Conservation (phyloP, 1,140 invertebrate species). For the Samia ricini region DNA sequence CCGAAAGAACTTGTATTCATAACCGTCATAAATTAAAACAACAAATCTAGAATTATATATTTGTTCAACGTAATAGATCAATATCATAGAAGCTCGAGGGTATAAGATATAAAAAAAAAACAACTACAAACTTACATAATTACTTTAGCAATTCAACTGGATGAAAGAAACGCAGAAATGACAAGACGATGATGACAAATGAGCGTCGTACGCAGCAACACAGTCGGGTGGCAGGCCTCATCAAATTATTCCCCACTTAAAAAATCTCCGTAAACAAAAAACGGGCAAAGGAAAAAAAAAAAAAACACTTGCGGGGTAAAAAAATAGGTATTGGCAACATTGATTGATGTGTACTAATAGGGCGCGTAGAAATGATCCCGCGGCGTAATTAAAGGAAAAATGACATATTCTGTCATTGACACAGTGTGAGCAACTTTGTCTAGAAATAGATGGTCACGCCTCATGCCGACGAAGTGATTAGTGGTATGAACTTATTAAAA, state of each 20-base stretch:
- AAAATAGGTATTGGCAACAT: conserved; percentile 77
- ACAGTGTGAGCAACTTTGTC: conserved; percentile 48
- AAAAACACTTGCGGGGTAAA: conserved; percentile 69
- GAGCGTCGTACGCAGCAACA: conserved; percentile 65
- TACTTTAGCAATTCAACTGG: conserved; percentile 72
- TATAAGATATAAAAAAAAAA: neutral
- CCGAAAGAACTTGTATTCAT: no score
- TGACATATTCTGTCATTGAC: conserved; percentile 74
- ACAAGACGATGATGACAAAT: conserved; percentile 78
- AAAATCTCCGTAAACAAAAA: conserved; percentile 76
- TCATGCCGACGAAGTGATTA: conserved; percentile 70
- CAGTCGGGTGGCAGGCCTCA: conserved; percentile 76
- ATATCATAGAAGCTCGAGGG: neutral
- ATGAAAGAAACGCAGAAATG: conserved; percentile 75
- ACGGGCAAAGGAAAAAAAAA: conserved; percentile 63
- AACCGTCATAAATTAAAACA: no score
- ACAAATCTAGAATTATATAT: neutral
- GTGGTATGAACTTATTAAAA: conserved; percentile 71
- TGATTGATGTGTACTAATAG: conserved; percentile 78
- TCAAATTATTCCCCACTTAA: conserved; percentile 77
- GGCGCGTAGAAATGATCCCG: conserved; percentile 74
- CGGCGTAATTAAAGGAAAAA: conserved; percentile 72
- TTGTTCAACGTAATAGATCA: neutral
- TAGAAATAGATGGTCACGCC: conserved; percentile 71
- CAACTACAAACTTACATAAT: conserved; percentile 72